Evolutionary conservation across 2,797 vertebrate genomes (phyloP).

Genomic region (Chanos chanos): DNA sequence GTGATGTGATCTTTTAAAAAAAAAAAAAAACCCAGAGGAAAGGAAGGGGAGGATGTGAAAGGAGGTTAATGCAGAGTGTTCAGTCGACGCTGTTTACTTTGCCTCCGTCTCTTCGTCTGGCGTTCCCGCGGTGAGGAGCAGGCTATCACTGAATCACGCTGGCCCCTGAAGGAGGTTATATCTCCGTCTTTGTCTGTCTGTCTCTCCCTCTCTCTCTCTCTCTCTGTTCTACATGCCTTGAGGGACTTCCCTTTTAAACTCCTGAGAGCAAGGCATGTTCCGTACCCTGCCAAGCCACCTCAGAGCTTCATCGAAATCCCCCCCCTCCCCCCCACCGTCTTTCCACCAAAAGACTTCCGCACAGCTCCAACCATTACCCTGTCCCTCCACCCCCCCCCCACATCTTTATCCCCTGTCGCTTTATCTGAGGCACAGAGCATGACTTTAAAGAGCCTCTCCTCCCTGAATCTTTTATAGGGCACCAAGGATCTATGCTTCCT

Average conservation of each 20-base stretch:
- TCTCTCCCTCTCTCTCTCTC: slow-evolving; percentile 12
- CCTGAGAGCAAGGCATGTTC: slow-evolving; percentile 64
- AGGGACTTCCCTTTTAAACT: slow-evolving; percentile 71
- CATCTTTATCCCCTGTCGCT: not conserved
- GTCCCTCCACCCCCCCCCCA: not conserved
- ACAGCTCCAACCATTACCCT: slow-evolving; percentile 1
- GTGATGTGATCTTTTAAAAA: no score
- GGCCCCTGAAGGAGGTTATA: slow-evolving; percentile 61
- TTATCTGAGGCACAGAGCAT: slow-evolving; percentile 9
- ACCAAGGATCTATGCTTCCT: slow-evolving; percentile 21
- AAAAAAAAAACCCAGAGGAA: no score
- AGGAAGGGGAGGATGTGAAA: not conserved
- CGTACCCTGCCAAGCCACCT: slow-evolving; percentile 53
- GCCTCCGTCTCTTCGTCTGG: slow-evolving; percentile 60
- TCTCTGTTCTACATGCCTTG: slow-evolving; percentile 51
- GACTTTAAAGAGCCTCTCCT: slow-evolving; percentile 12
- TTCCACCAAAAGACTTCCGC: slow-evolving; percentile 22
- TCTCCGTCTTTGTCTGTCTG: slow-evolving; percentile 35
- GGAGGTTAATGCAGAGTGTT: slow-evolving; percentile 22
- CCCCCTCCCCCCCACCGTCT: not conserved
- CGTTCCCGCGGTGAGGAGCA: slow-evolving; percentile 49
- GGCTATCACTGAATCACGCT: slow-evolving; percentile 62
- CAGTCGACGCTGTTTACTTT: slow-evolving; percentile 60
- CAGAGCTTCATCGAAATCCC: slow-evolving; percentile 14
- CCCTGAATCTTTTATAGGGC: slow-evolving; percentile 28